phyloP scores from a whole-genome alignment of 2,113 vertebrate species.

The Ameiurus melas region DNA sequence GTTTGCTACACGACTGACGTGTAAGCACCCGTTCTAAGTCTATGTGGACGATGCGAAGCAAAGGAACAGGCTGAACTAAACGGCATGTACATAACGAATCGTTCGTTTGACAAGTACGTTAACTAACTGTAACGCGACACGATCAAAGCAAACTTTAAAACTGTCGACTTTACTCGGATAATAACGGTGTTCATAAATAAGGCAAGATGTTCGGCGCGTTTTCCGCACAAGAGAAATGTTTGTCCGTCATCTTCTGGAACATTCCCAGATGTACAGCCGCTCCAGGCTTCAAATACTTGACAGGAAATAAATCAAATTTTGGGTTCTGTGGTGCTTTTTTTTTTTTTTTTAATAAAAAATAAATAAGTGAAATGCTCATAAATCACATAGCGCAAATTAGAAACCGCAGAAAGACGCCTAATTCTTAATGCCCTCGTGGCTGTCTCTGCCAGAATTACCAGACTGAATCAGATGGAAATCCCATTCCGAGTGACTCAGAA shows the following conservation, averaged over 20 bases:
- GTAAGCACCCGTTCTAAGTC: not conserved
- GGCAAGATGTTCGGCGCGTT: not conserved
- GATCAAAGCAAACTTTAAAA: not conserved
- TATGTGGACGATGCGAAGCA: not conserved
- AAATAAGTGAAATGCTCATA: not conserved
- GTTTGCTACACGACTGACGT: not conserved
- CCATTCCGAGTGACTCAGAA: conserved; percentile 56
- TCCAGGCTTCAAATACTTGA: not conserved
- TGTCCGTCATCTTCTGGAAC: conserved; percentile 24
- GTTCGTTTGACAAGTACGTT: not conserved
- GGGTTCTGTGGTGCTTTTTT: not conserved
- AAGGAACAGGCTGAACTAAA: not conserved
- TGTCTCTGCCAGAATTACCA: not conserved
- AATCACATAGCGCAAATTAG: conserved; percentile 23
- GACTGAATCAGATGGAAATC: conserved; percentile 31
- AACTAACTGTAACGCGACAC: not conserved
- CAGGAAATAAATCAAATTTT: conserved; percentile 37
- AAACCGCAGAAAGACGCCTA: conserved; percentile 27
- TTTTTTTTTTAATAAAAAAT: not conserved
- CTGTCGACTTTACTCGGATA: not conserved
- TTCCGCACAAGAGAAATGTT: conserved; percentile 2
- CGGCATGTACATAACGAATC: not conserved
- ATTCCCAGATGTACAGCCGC: conserved; percentile 21
- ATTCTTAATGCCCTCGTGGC: conserved; percentile 18
- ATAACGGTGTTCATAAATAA: conserved; percentile 19